Base-by-base conservation (phyloP, 2,888 invertebrate genomes). In the Aleiodes testaceus region DNA sequence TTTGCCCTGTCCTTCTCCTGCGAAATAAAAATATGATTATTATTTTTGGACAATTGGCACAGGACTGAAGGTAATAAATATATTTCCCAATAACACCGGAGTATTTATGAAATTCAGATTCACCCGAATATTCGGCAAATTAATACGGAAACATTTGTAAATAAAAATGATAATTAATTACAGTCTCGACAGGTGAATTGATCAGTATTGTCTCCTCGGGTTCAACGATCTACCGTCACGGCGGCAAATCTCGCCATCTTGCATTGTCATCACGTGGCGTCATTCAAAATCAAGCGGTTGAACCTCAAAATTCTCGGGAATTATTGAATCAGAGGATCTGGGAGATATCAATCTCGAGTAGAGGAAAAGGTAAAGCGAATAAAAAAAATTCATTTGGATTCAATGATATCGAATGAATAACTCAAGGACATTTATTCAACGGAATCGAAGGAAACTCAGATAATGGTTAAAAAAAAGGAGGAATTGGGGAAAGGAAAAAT, bases 161-260 rank as follows among this genome's bases (percentile, higher is more conserved):
- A 36, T 36, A 36, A 36, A 9, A 36, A 9, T 11, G 2, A 6
- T 9, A 36, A 5, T 9, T 36, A 6, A 36, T 44, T 22, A 14
- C 20, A 0, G 18, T 14, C 14, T 50, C 12, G 30, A 49, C 5
- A 7, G 16, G n/a, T 49, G n/a, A 69, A n/a, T 69, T 22, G 26
- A 55, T 9, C 16, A 36, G 42, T 59, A 59, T 59, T 36, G 59
- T 59, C 36, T 16, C 16, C 16, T 18, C 63, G 84, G 79, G 83
- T 83, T 83, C 83, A 83, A 83, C 80, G 84, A 83, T 83, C 83
- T 84, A 67, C 74, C 80, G 79, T 81, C 80, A 77, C 78, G 76
- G 78, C 75, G 78, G 73, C 73, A 75, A 74, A 77, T 78, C 73
- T 75, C 79, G 80, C 81, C 82, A 82, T 82, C 73, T 82, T 82